Evolutionary conservation across 2,888 invertebrate genomes (phyloP), one percentile per base, ranked within the genome.

Genomic region (Drosophila paucipuncta): DNA sequence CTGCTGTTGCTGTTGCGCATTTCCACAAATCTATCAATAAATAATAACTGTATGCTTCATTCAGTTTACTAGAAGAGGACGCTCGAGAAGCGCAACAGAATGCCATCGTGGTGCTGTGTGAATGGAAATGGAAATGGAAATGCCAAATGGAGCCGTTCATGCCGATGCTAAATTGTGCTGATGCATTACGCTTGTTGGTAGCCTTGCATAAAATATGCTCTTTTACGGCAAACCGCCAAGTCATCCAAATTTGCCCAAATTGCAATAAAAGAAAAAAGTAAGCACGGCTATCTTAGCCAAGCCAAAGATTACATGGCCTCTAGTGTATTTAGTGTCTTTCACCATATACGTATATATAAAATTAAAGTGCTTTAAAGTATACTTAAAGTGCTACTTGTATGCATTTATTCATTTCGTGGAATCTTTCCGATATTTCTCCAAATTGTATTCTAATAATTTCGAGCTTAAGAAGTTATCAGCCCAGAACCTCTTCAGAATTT

Each of bases 1-100:
- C 18, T 60, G 49, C 55, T 43, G 53, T 18, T 57, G 37, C 33
- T 59, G 77, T 50, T 77, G 78, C 73, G 59, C 78, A 73, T 63
- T 78, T 67, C 83, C 78, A 80, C 73, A 78, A 77, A 85, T 85
- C 80, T 63, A 85, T 85, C 85, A 85, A 85, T 87, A 87, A 85
- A 85, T 85, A 87, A 87, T 85, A 85, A 74, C 82, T 82, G 71
- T 61, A 53, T 73, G 77, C 73, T 84, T 85, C 77, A 84, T 87
- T 84, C 82, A 82, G 82, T 87, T 80, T 79, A 81, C 73, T 76
- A 74, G 60, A 64, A 72, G 77, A 85, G 81, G 67, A 76, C 73
- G 82, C 76, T 75, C 57, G 68, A 73, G 77, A 71, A 68, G 63
- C 73, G 73, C 64, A 71, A 13, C 68, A 50, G 58, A 57, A 53